Percentiles rank a stretch among this genome's conserved stretches.
These are phyloP conservation scores for Drosophila subquinaria DNA, from an alignment of 2,888 invertebrate genomes.

Conservation along the genomic window DNA sequence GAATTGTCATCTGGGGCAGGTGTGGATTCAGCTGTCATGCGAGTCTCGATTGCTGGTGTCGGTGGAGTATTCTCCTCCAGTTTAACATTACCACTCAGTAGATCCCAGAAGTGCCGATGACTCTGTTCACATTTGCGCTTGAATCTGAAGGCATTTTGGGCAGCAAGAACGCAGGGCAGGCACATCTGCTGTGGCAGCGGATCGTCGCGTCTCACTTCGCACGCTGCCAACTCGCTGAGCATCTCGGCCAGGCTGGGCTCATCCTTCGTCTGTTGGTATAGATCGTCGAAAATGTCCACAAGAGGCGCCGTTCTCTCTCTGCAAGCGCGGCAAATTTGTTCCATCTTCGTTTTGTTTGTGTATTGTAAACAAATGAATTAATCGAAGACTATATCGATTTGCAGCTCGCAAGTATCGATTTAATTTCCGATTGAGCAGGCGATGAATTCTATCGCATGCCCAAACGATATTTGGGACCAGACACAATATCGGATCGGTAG, in stretches of 20 bases:
- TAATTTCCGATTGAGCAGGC: background rate
- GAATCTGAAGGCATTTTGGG: constrained; percentile 71
- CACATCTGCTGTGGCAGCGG: constrained; percentile 77
- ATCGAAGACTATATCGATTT: constrained; percentile 10
- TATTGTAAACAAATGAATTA: constrained; percentile 21
- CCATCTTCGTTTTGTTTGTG: constrained; percentile 27
- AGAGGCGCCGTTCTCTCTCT: constrained; percentile 38
- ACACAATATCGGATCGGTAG: background rate
- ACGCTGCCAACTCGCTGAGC: constrained; percentile 65
- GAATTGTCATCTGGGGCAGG: background rate
- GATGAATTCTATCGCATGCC: background rate
- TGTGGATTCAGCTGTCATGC: constrained; percentile 5
- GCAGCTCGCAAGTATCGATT: background rate
- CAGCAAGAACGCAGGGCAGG: constrained; percentile 60
- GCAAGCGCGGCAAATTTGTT: constrained; percentile 70
- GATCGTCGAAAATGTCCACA: constrained; percentile 54
- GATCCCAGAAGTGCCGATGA: constrained; percentile 62
- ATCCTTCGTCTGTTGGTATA: constrained; percentile 15
- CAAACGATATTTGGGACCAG: background rate
- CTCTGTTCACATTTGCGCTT: constrained; percentile 78
- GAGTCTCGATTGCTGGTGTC: background rate
- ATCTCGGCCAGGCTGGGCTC: constrained; percentile 59
- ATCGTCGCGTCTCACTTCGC: constrained; percentile 45
- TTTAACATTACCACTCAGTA: constrained; percentile 5
- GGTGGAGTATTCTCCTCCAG: background rate